Base-by-base conservation (phyloP, 1,140 invertebrate genomes). In the Scaptomyza pallida region DNA sequence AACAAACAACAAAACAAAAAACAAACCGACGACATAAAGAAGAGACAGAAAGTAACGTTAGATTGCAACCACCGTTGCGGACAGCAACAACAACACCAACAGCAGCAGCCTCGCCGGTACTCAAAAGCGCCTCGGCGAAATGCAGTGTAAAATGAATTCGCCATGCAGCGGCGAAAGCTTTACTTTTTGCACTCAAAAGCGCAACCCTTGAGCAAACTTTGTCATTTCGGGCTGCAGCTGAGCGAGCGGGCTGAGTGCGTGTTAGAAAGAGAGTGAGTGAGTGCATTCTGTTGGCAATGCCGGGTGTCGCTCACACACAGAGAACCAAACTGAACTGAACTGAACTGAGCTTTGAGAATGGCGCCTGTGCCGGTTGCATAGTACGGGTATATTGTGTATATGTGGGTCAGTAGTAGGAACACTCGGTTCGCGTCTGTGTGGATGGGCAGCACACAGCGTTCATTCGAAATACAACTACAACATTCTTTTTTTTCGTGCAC, bases 331-430 rank as follows among this genome's bases (percentile, higher is more conserved):
- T 33, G 13, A 21, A n/a, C 41, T 43, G 10, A 9, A 17, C 50
- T 44, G 19, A n/a, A n/a, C 33, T 21, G 60, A 63, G 60, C 60
- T 63, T 63, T 63, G 60, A 52, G 15, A 21, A 59, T 65, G 55
- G 55, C 51, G 52, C 52, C 62, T 59, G 61, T 69, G 59, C 59
- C 65, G 65, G 60, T 30, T 62, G 69, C 69, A 72, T 51, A 4
- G 4, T 21, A 30, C 26, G 26, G 26, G 45, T 33, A 50, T 69
- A 54, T 48, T 19, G 41, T 57, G 68, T 80, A 51, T 83, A 88
- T 78, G 78, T 88, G 82, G 82, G 82, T 88, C 82, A 88, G 82
- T 88, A 88, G 82, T 86, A 82, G 74, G 74, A 85, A 77, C 41
- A 77, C 44, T 81, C 72, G 69, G 72, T 74, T 45, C 63, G 73